phyloP scores from a whole-genome alignment of 2,888 invertebrate genomes.

The Calameuta idolon region DNA sequence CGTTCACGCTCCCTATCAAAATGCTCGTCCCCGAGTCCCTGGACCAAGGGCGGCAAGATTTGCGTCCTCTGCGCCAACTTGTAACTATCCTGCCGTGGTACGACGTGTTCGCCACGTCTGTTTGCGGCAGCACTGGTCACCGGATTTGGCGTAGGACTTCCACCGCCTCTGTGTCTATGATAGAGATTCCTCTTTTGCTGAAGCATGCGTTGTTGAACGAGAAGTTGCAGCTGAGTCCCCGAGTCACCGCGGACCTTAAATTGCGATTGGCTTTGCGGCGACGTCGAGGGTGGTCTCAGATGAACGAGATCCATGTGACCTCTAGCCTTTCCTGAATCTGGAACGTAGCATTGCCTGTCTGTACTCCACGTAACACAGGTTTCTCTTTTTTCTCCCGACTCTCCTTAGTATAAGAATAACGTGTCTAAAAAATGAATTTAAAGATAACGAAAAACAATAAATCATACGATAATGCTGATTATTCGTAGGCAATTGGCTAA shows the following conservation, averaged over 20 bases:
- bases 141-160: conserved; percentile 54
- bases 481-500: not conserved
- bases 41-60: conserved; percentile 80
- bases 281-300: conserved; percentile 54
- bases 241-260: conserved; percentile 58
- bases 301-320: conserved; percentile 61
- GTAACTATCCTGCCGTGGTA: conserved; percentile 88
- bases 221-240: conserved; percentile 79
- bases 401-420: not conserved
- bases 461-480: not conserved
- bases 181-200: conserved; percentile 80
- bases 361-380: not conserved
- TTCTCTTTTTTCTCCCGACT: not conserved
- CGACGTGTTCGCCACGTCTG: conserved; percentile 75
- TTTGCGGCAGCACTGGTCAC: conserved; percentile 30
- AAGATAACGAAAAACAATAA: not conserved
- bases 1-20: conserved; percentile 55
- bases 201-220: conserved; percentile 85
- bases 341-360: conserved; percentile 5
- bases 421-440: not conserved
- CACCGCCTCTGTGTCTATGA: conserved; percentile 55
- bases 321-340: conserved; percentile 60
- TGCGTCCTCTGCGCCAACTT: conserved; percentile 89
- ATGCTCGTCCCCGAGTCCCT: conserved; percentile 58
- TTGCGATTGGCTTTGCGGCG: conserved; percentile 50